Evolutionary conservation across 2,888 invertebrate species (phyloP).

Genomic region (Mechanitis mazaeus): DNA sequence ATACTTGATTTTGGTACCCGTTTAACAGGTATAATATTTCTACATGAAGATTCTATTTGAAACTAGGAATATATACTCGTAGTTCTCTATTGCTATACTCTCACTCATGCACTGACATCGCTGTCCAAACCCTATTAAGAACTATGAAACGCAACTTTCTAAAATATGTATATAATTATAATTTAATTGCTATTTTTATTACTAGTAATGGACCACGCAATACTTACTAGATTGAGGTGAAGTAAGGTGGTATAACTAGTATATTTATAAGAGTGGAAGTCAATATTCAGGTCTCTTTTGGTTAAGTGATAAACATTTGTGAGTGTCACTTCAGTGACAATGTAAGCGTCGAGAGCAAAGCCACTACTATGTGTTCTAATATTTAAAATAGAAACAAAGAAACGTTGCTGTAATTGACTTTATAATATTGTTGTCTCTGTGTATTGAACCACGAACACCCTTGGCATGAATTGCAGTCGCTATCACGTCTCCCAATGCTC

Average conservation of each 20-base stretch:
- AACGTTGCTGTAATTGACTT: conserved; percentile 19
- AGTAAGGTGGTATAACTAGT: conserved; percentile 23
- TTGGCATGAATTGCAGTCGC: conserved; percentile 29
- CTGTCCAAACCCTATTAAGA: neutral
- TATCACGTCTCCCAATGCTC: conserved; percentile 14
- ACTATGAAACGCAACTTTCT: neutral
- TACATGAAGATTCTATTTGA: neutral
- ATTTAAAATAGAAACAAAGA: conserved; percentile 12
- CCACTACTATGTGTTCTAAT: conserved; percentile 25
- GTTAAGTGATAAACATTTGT: conserved; percentile 63
- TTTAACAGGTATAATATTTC: neutral
- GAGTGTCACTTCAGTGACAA: conserved; percentile 62
- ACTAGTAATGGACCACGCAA: neutral
- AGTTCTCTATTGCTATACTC: neutral
- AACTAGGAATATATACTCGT: neutral
- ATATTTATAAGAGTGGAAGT: conserved; percentile 32
- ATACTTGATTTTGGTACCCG: neutral
- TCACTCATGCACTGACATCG: neutral
- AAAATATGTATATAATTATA: neutral
- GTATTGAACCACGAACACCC: conserved; percentile 31
- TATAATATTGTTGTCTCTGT: conserved; percentile 22
- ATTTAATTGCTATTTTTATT: neutral
- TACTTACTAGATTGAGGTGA: neutral
- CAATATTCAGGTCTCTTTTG: conserved; percentile 39
- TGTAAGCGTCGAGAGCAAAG: conserved; percentile 42